phyloP scores from a whole-genome alignment of 2,797 vertebrate species.

The Ctenopoma kingsleyae region DNA sequence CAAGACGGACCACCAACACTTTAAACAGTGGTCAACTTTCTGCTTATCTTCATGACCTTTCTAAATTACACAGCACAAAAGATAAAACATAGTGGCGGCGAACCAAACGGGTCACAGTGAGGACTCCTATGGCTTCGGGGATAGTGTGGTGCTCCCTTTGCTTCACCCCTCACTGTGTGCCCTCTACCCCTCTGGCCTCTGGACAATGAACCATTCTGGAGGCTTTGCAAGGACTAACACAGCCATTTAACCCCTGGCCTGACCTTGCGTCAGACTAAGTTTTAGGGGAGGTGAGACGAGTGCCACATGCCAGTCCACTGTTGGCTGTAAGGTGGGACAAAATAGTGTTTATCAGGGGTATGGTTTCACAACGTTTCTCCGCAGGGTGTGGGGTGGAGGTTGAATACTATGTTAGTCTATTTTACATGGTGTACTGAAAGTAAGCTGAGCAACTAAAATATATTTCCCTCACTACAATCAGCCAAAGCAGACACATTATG shows the following conservation, averaged over 20 bases:
- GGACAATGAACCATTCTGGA: conserved; percentile 84
- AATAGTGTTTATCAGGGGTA: conserved; percentile 25
- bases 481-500: not conserved
- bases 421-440: not conserved
- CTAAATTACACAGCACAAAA: conserved; percentile 74
- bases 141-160: conserved; percentile 40
- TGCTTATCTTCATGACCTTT: conserved; percentile 76
- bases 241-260: conserved; percentile 84
- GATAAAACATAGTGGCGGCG: conserved; percentile 74
- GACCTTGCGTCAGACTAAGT: conserved; percentile 80
- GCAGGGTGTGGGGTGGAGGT: conserved; percentile 20
- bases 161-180: conserved; percentile 72
- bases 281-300: conserved; percentile 70
- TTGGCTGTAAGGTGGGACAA: conserved; percentile 48
- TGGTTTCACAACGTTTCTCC: conserved; percentile 49
- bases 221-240: conserved; percentile 68
- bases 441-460: not conserved
- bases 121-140: conserved; percentile 79
- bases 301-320: conserved; percentile 63
- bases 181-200: conserved; percentile 61
- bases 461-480: not conserved
- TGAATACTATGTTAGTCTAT: not conserved
- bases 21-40: conserved; percentile 70
- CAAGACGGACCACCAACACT: conserved; percentile 72
- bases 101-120: conserved; percentile 68